Percentiles rank a stretch among this genome's conserved stretches.
Evolutionary conservation across 2,113 vertebrate species (phyloP).

Genomic region (Diadophis punctatus): DNA sequence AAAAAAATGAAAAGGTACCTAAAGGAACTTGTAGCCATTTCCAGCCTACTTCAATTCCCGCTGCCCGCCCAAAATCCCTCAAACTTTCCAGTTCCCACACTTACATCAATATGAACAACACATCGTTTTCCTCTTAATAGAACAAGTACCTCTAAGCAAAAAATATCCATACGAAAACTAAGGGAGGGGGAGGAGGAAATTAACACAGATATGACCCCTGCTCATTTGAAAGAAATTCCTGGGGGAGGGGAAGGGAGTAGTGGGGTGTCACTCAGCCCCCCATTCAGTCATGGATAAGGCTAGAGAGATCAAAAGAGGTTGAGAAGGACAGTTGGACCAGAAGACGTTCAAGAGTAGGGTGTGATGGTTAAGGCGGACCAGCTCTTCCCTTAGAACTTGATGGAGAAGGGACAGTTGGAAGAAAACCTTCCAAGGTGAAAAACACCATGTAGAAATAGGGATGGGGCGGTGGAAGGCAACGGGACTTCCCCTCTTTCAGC

Average conservation of each 20-base stretch:
- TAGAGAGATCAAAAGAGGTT: conserved; percentile 39
- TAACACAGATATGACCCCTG: conserved; percentile 64
- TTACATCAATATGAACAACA: conserved; percentile 82
- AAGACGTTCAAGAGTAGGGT: background rate
- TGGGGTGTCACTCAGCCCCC: conserved; percentile 37
- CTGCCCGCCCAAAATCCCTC: conserved; percentile 68
- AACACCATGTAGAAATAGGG: background rate
- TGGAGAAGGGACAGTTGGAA: background rate
- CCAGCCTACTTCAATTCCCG: conserved; percentile 73
- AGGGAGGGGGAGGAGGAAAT: conserved; percentile 29
- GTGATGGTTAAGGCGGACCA: conserved; percentile 34
- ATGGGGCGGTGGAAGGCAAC: background rate
- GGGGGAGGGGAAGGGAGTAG: conserved; percentile 1
- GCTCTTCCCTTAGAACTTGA: background rate
- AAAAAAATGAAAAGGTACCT: conserved; percentile 72
- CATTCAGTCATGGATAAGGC: conserved; percentile 68
- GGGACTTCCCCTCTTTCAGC: conserved; percentile 48
- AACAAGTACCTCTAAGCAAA: conserved; percentile 86
- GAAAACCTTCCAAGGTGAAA: background rate
- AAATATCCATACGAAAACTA: conserved; percentile 70
- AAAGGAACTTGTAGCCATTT: conserved; percentile 71
- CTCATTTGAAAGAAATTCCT: conserved; percentile 63
- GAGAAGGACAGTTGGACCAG: background rate
- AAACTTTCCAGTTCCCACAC: conserved; percentile 88
- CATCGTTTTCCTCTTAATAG: conserved; percentile 76